These are phyloP conservation scores for Microtus obscurus DNA, from an alignment of 2,797 vertebrate species.

Conservation along the genomic window DNA sequence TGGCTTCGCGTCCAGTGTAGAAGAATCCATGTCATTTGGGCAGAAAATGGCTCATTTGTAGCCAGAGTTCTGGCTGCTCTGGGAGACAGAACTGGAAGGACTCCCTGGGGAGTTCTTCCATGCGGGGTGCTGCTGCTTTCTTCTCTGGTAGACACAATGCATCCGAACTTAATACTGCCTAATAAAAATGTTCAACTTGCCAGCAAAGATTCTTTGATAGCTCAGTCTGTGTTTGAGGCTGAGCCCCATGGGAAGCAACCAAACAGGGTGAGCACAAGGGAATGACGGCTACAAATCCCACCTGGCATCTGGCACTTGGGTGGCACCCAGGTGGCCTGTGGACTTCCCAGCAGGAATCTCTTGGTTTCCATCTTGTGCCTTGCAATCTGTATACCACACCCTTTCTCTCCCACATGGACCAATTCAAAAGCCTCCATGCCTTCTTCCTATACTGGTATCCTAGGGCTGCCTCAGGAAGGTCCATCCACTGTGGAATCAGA, in stretches of 20 bases:
- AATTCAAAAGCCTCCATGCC: background rate
- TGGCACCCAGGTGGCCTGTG: background rate
- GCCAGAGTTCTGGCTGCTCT: background rate
- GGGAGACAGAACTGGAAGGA: background rate
- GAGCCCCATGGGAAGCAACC: fast-evolving
- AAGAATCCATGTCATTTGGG: background rate
- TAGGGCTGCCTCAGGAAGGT: background rate
- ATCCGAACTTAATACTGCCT: background rate
- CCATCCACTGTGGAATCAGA: background rate
- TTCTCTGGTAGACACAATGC: background rate
- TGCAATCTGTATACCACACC: background rate
- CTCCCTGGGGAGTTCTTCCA: background rate
- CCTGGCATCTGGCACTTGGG: background rate
- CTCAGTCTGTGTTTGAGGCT: background rate
- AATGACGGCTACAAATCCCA: background rate
- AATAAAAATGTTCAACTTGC: background rate
- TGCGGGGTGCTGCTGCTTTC: too few relatives aligned
- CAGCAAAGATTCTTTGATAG: background rate
- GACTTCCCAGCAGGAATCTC: background rate
- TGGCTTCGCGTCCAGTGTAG: background rate
- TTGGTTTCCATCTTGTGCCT: background rate
- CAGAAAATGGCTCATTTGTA: background rate
- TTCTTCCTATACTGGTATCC: background rate
- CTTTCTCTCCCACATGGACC: background rate
- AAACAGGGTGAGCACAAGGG: background rate